Base-by-base conservation (phyloP, 2,113 vertebrate genomes). In the Pseudorasbora parva region DNA sequence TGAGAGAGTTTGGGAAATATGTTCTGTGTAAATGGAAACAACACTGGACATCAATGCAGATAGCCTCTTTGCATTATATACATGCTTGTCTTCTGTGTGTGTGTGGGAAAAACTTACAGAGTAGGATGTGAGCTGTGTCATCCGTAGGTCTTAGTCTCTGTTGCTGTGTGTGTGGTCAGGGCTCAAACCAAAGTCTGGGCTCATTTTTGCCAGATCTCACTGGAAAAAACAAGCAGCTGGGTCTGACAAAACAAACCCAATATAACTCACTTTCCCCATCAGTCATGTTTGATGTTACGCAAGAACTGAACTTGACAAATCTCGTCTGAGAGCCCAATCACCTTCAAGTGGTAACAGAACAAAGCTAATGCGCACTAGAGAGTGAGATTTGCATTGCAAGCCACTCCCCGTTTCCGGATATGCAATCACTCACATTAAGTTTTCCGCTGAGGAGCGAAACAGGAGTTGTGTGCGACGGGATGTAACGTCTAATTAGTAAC, bases 231-330 rank as follows among this genome's bases (percentile, higher is more conserved):
- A 73, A 73, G 41, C 71, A 43, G 15, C n/a, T 73, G 43, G n/a
- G n/a, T 47, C n/a, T 73, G 43, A 73, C n/a, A 43, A 73, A 47
- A 73, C 71, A 73, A 73, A n/a, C 41, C 6, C 43, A 25, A 73
- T n/a, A 47, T 73, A 73, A 25, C 21, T 47, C 14, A 14, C 21
- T 47, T 72, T 25, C 37, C 37, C 37, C 7, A 7, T 37, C 37
- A 37, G 37, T 37, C 37, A 7, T 37, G 37, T 37, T 37, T 2
- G 6, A 37, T 1, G 6, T 37, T 7, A 37, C 6, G 6, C 7
- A 0, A 37, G 6, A 37, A 37, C 37, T 37, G 37, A 37, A 37
- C 37, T n/a, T 37, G 37, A 37, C 37, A 1, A 37, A 37, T 37
- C 37, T 37, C 37, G 6, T 7, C 6, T 37, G 37, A 37, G 37